Evolutionary conservation across 2,113 vertebrate genomes (phyloP).

Genomic region (Petroica traversi): DNA sequence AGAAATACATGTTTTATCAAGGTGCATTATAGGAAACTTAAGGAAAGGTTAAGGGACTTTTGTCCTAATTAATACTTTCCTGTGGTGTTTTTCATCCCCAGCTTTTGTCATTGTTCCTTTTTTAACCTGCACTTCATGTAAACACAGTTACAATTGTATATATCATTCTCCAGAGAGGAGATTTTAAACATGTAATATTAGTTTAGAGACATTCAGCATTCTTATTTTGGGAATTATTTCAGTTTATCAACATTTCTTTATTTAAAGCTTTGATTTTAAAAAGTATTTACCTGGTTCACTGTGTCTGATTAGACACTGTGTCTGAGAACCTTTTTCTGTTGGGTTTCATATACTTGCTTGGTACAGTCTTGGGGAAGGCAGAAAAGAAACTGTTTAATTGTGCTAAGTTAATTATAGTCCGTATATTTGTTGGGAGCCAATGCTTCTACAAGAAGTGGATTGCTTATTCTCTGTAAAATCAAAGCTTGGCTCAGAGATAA

Average conservation of each 20-base stretch:
- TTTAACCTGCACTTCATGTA: not conserved
- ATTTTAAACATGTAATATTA: not conserved
- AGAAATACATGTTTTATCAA: not conserved
- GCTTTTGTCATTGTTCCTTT: not conserved
- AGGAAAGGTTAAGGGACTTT: not conserved
- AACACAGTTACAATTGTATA: not conserved
- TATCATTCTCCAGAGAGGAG: not conserved
- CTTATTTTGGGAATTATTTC: not conserved
- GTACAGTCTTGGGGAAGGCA: not conserved
- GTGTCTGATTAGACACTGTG: not conserved
- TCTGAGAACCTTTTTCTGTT: not conserved
- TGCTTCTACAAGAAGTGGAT: not conserved
- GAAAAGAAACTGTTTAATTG: not conserved
- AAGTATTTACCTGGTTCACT: not conserved
- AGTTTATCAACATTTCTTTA: not conserved
- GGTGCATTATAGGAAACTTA: not conserved
- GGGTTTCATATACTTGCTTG: not conserved
- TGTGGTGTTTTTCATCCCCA: not conserved
- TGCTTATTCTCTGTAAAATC: not conserved
- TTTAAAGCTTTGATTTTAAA: not conserved
- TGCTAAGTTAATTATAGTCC: not conserved
- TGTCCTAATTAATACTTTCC: not conserved
- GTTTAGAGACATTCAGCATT: not conserved
- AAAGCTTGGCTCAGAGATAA: not conserved
- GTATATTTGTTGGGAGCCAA: not conserved